Conservation (phyloP, 2,113 vertebrate species). For the Camelus dromedarius region DNA sequence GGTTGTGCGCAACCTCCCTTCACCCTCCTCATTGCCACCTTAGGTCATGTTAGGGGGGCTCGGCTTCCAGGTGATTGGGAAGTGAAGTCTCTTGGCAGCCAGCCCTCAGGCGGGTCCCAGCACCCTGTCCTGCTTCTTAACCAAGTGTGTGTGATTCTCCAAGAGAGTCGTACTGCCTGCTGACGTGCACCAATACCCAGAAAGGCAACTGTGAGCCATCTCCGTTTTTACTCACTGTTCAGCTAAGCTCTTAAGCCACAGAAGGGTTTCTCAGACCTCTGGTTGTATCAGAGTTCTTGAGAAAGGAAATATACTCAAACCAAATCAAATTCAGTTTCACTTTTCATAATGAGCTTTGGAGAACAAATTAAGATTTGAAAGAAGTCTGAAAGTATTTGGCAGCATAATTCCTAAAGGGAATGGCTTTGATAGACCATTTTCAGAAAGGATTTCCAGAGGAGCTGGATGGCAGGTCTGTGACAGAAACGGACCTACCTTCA, state of each 20-base stretch:
- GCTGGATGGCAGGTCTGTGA: slow-evolving; percentile 59
- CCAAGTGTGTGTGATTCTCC: neutral
- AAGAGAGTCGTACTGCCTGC: slow-evolving; percentile 50
- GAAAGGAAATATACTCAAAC: slow-evolving; percentile 64
- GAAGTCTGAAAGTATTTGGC: slow-evolving; percentile 44
- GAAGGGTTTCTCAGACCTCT: slow-evolving; percentile 49
- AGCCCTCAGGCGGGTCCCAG: slow-evolving; percentile 52
- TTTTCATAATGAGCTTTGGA: slow-evolving; percentile 48
- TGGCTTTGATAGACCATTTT: slow-evolving; percentile 67
- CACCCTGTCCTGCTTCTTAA: slow-evolving; percentile 52
- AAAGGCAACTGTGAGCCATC: slow-evolving; percentile 63
- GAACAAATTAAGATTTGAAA: slow-evolving; percentile 65
- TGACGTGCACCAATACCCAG: slow-evolving; percentile 67
- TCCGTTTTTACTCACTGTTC: neutral
- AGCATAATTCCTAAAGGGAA: slow-evolving; percentile 66
- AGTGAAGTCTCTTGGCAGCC: slow-evolving; percentile 70
- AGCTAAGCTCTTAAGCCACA: slow-evolving; percentile 37
- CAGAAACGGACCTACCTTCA: slow-evolving; percentile 58
- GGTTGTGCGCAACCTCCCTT: neutral
- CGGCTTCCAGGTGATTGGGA: slow-evolving; percentile 2
- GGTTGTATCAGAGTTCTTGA: slow-evolving; percentile 60
- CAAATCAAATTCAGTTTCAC: slow-evolving; percentile 61
- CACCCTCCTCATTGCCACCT: slow-evolving; percentile 34
- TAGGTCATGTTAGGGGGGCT: slow-evolving; percentile 18
- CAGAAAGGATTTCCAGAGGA: slow-evolving; percentile 61